Evolutionary conservation across 2,888 invertebrate species (phyloP).

Genomic region (Neoaliturus tenellus): DNA sequence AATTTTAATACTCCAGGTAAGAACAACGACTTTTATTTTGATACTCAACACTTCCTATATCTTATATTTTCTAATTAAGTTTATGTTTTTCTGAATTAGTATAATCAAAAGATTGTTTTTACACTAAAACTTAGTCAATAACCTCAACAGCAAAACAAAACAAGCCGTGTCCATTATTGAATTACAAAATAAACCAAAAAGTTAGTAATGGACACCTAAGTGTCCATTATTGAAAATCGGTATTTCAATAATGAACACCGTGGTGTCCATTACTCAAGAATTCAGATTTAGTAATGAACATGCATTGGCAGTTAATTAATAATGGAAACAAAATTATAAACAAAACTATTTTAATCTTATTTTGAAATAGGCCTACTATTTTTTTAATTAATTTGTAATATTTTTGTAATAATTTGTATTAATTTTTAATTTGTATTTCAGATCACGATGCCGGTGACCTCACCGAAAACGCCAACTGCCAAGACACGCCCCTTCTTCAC

Average conservation of each 20-base stretch:
- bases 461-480: not conserved
- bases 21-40: too few relatives aligned
- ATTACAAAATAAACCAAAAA: not conserved
- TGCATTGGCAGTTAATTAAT: too few relatives aligned
- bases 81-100: too few relatives aligned
- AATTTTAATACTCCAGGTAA: too few relatives aligned
- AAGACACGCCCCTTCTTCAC: not conserved
- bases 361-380: not conserved
- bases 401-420: not conserved
- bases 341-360: not conserved
- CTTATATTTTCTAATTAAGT: too few relatives aligned
- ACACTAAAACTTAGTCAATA: not conserved
- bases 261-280: not conserved
- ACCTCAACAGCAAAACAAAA: not conserved
- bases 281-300: not conserved
- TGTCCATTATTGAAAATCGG: not conserved
- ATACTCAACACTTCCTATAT: too few relatives aligned
- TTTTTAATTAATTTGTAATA: too few relatives aligned
- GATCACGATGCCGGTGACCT: not conserved
- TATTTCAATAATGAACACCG: not conserved
- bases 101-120: not conserved
- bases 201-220: not conserved
- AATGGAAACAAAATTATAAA: not conserved
- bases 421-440: not conserved
- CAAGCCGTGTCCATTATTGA: not conserved